A percentile compares a stretch with the other conserved stretches of the same genome.
Conservation (phyloP, 2,113 vertebrate species). For the Triplophysa rosa region DNA sequence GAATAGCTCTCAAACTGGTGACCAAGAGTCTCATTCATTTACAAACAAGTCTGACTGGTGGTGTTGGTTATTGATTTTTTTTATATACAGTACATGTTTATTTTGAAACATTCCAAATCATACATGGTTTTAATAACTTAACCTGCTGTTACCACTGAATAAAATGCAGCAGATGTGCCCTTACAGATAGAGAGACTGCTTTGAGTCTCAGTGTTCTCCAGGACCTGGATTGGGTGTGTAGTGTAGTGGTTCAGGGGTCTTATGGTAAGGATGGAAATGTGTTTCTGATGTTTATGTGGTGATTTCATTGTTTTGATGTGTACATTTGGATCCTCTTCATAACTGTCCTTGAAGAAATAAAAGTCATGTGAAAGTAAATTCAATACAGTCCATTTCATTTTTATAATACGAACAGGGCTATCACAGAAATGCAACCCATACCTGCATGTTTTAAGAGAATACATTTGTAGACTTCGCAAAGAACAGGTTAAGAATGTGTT, state of each 20-base stretch:
- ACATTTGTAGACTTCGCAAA: too few relatives aligned
- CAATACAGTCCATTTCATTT: not conserved
- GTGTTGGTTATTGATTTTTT: not conserved
- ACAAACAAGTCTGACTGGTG: not conserved
- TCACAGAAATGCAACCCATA: not conserved
- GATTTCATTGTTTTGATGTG: slow-evolving; percentile 67
- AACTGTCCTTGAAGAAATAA: slow-evolving; percentile 69
- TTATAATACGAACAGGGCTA: not conserved
- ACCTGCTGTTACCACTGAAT: not conserved
- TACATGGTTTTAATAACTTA: slow-evolving; percentile 18
- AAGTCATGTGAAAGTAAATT: slow-evolving; percentile 43
- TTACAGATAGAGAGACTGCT: not conserved
- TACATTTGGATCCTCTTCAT: slow-evolving; percentile 63
- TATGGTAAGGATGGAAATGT: slow-evolving; percentile 4
- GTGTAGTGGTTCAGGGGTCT: slow-evolving; percentile 33
- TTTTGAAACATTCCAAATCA: slow-evolving; percentile 59
- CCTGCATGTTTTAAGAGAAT: too few relatives aligned
- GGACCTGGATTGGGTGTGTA: slow-evolving; percentile 7
- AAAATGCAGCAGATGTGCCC: not conserved
- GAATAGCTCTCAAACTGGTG: not conserved
- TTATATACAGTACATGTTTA: slow-evolving; percentile 15
- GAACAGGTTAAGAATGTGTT: too few relatives aligned
- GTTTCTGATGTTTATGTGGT: slow-evolving; percentile 72
- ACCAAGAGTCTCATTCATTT: not conserved
- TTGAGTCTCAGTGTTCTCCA: not conserved